phyloP scores from a whole-genome alignment of 2,888 invertebrate species.

The Serrognathus titanus region DNA sequence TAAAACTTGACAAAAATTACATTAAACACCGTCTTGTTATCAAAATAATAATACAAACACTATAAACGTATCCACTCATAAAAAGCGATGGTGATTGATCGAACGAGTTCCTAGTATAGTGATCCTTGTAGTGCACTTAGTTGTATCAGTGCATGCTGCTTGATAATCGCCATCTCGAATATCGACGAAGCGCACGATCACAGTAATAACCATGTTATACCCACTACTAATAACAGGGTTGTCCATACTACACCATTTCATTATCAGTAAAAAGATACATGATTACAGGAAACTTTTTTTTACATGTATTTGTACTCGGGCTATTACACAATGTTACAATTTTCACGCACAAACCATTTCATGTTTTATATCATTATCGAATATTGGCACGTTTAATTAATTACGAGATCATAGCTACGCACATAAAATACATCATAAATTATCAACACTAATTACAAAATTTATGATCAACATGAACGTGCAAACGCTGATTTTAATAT shows the following conservation, averaged over 20 bases:
- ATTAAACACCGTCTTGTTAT: conserved; percentile 18
- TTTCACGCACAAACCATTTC: background rate
- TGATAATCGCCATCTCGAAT: conserved; percentile 22
- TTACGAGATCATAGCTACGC: conserved; percentile 1
- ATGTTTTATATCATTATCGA: conserved; percentile 8
- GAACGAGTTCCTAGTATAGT: conserved; percentile 17
- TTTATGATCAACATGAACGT: conserved; percentile 11
- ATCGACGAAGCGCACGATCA: conserved; percentile 17
- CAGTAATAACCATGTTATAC: conserved; percentile 18
- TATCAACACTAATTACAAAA: conserved; percentile 11
- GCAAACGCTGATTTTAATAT: background rate
- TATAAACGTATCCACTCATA: conserved; percentile 19
- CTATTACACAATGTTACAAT: background rate
- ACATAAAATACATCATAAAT: conserved; percentile 5
- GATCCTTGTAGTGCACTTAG: conserved; percentile 19
- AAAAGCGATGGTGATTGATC: conserved; percentile 21
- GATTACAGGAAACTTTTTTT: conserved; percentile 1
- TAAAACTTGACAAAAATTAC: conserved; percentile 17
- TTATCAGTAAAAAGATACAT: conserved; percentile 10
- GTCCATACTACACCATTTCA: conserved; percentile 17
- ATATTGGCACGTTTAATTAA: conserved; percentile 12
- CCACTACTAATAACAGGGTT: conserved; percentile 19
- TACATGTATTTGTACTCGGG: background rate
- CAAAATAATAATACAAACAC: conserved; percentile 17
- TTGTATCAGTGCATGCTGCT: conserved; percentile 20